Base-by-base conservation (phyloP, 1,140 invertebrate species). In the Euglossa dilemma region DNA sequence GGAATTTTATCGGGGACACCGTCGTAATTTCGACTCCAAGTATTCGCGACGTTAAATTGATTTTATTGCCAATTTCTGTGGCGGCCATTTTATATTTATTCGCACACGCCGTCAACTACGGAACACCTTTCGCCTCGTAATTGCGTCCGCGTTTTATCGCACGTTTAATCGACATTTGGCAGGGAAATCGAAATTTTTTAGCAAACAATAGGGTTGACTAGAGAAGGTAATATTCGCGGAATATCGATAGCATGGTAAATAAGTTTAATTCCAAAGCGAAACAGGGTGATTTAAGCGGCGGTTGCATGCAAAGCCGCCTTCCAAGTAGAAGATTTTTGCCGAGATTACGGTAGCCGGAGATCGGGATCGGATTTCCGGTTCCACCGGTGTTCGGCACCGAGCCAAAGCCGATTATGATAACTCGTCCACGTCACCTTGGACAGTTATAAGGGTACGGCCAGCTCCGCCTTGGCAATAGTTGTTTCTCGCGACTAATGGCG, bases 381-480 rank as follows among this genome's bases (percentile, higher is more conserved):
- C 70, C 82, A 81, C 63, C 79, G 89, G 87, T 91, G 89, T 88
- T 87, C 76, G 76, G 89, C 88, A 92, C 88, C 89, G 92, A 86
- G 81, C 87, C 85, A 87, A 91, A 93, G 90, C 91, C 89, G 91
- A 92, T 93, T 92, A 93, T 91, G 85, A 91, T 92, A 92, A 90
- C 91, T 90, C 83, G 78, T 79, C 76, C 77, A 83, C 59, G 88
- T 87, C 85, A 89, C 80, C 83, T 78, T 86, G 82, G 85, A 90
- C 57, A 79, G 66, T 72, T 79, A 71, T 86, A 87, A 90, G 64
- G 83, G 87, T 74, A 75, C 73, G 69, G 73, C 70, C 85, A 52
- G 36, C 78, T 73, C 50, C 59, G 45, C 59, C 71, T 36, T 74
- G 77, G 67, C 43, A 80, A 72, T 71, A 63, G 45, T 56, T 69